phyloP scores from a whole-genome alignment of 2,113 vertebrate genomes.

The Menidia beryllina region DNA sequence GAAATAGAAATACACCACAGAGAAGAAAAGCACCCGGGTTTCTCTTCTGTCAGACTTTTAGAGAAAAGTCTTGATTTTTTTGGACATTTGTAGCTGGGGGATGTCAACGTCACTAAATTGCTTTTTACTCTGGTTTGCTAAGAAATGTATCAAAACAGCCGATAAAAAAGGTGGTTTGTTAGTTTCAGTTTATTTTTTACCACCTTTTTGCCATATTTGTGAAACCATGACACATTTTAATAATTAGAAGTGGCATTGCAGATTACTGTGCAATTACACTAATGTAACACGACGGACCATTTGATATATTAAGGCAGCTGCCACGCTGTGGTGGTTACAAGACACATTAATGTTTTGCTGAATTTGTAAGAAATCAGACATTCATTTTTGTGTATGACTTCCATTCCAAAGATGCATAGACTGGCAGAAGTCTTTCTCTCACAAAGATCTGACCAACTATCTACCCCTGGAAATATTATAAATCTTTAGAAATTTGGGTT shows the following conservation, averaged over 20 bases:
- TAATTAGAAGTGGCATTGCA: slow-evolving; percentile 8
- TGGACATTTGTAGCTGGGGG: not conserved
- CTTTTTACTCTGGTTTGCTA: not conserved
- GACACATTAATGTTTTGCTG: slow-evolving; percentile 23
- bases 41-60: not conserved
- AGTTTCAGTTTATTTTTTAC: slow-evolving; percentile 18
- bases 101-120: not conserved
- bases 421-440: slow-evolving; percentile 2
- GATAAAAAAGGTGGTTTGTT: not conserved
- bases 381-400: slow-evolving; percentile 35
- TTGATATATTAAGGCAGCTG: slow-evolving; percentile 48
- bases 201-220: slow-evolving; percentile 33
- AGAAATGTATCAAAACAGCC: not conserved
- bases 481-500: not conserved
- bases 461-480: not conserved
- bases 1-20: slow-evolving; percentile 1
- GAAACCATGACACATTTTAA: slow-evolving; percentile 9
- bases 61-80: not conserved
- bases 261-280: slow-evolving; percentile 41
- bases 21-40: not conserved
- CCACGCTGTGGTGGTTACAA: slow-evolving; percentile 45
- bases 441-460: not conserved
- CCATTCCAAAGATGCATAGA: slow-evolving; percentile 31
- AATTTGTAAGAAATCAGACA: slow-evolving; percentile 58
- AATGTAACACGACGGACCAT: slow-evolving; percentile 45